Percentiles rank a stretch among this genome's conserved stretches.
Evolutionary conservation across 2,888 invertebrate genomes (phyloP).

Genomic region (Aphidius colemani): DNA sequence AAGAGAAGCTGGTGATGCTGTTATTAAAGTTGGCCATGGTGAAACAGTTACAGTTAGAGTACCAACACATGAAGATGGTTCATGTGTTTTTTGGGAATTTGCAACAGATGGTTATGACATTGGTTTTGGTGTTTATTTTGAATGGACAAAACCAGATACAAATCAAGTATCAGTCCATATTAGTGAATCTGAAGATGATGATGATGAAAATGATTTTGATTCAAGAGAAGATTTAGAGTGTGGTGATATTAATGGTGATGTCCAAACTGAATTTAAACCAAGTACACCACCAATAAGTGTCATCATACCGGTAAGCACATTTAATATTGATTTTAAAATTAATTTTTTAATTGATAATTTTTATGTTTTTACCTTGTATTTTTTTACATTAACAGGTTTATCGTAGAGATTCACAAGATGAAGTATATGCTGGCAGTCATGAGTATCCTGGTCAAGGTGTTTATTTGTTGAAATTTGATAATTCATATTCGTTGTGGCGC

Average conservation of each 20-base stretch:
- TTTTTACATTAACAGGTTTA: constrained; percentile 72
- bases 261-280: constrained; percentile 48
- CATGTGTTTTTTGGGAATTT: constrained; percentile 98
- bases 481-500: constrained; percentile 98
- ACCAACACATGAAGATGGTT: constrained; percentile 93
- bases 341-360: not conserved
- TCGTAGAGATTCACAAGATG: constrained; percentile 93
- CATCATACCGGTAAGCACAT: constrained; percentile 52
- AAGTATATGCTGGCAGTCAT: constrained; percentile 96
- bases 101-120: constrained; percentile 98
- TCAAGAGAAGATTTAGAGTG: constrained; percentile 66
- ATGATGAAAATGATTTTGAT: constrained; percentile 67
- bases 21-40: constrained; percentile 92
- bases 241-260: constrained; percentile 47
- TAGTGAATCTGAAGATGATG: constrained; percentile 89
- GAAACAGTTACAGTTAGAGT: constrained; percentile 97
- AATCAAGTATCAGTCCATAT: constrained; percentile 92
- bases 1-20: constrained; percentile 81
- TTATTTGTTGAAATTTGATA: constrained; percentile 98
- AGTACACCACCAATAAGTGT: constrained; percentile 50
- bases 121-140: constrained; percentile 97
- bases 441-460: constrained; percentile 93
- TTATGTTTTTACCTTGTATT: constrained; percentile 3
- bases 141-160: constrained; percentile 89
- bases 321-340: constrained; percentile 11